phyloP scores from a whole-genome alignment of 2,888 invertebrate genomes.

The Pegoplata infirma region DNA sequence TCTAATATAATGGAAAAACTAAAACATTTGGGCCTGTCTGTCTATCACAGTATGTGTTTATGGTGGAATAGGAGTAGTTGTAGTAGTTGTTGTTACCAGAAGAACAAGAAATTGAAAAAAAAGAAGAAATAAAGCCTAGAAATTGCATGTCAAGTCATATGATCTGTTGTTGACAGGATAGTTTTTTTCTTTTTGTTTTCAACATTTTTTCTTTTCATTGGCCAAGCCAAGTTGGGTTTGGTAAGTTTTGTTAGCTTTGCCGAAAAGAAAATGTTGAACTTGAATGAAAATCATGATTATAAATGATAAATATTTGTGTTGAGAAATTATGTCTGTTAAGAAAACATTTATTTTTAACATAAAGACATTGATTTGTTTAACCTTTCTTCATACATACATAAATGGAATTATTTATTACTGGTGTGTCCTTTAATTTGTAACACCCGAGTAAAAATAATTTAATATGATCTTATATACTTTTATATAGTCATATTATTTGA shows the following conservation, averaged over 20 bases:
- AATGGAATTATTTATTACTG: background rate
- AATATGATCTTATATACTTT: too few species aligned
- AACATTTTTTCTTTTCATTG: too few species aligned
- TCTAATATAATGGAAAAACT: background rate
- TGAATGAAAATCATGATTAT: background rate
- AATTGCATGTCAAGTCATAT: slow-evolving; percentile 42
- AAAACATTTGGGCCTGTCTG: background rate
- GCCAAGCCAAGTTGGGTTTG: too few species aligned
- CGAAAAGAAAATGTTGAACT: background rate
- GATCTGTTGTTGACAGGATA: slow-evolving; percentile 41
- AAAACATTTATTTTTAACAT: background rate
- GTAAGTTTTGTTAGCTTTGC: background rate
- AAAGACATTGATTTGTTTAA: background rate
- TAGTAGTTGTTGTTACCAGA: too few species aligned
- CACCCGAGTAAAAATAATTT: too few species aligned
- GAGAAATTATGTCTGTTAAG: background rate
- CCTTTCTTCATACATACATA: too few species aligned
- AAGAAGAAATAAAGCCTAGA: slow-evolving; percentile 19
- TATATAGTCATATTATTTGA: too few species aligned
- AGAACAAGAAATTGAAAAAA: background rate
- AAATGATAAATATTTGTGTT: background rate
- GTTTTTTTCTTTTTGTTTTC: slow-evolving; percentile 4
- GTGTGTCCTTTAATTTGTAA: too few species aligned
- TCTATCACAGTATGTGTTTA: background rate
- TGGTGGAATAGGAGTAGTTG: too few species aligned